Conservation (phyloP, 1,140 invertebrate genomes). For the Cherax quadricarinatus region DNA sequence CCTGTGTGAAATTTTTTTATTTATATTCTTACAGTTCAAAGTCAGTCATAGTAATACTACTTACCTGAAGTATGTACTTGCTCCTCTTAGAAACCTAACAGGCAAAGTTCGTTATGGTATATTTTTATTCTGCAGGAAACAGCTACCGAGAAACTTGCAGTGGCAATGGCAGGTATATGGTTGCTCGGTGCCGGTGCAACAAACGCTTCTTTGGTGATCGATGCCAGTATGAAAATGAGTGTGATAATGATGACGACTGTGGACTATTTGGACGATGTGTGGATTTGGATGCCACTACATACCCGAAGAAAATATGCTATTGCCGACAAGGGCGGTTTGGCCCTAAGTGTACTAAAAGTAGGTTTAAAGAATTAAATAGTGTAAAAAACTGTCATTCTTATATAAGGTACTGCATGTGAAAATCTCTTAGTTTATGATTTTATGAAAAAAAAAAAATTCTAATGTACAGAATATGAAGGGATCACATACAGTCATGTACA, state of each 20-base stretch:
- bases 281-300: constrained; percentile 86
- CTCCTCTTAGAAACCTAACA: too few species aligned
- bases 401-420: too few species aligned
- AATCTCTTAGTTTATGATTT: too few species aligned
- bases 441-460: too few species aligned
- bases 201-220: constrained; percentile 85
- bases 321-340: constrained; percentile 91
- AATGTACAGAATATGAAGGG: too few species aligned
- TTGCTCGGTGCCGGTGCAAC: constrained; percentile 87
- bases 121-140: constrained; percentile 30
- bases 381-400: too few species aligned
- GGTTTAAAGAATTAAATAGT: constrained; percentile 9
- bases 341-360: constrained; percentile 75
- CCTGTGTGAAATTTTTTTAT: too few species aligned
- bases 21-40: too few species aligned
- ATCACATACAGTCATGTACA: too few species aligned
- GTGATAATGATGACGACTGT: constrained; percentile 88
- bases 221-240: constrained; percentile 78
- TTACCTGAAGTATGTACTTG: too few species aligned
- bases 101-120: too few species aligned
- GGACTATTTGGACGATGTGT: constrained; percentile 90
- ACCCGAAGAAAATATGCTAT: constrained; percentile 91
- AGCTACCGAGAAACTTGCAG: constrained; percentile 89
- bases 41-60: too few species aligned
- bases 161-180: constrained; percentile 86